Evolutionary conservation across 2,113 vertebrate genomes (phyloP).

Genomic region (Dicentrarchus labrax): DNA sequence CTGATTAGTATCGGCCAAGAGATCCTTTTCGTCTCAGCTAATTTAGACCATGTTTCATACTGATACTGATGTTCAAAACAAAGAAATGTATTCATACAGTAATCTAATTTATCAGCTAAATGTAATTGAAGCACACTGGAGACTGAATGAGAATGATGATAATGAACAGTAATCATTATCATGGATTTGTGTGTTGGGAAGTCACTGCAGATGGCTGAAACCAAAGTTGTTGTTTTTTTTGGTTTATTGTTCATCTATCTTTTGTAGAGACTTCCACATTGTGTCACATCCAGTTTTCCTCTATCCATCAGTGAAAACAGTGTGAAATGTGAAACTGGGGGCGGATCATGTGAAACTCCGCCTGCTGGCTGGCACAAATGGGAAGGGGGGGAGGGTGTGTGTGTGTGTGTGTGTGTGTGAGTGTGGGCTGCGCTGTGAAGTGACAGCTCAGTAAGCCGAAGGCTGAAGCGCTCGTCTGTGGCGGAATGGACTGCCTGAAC

Average conservation of each 20-base stretch:
- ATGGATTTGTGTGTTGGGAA: not conserved
- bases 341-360: constrained; percentile 55
- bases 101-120: not conserved
- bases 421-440: constrained; percentile 42
- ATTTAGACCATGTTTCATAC: not conserved
- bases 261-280: constrained; percentile 5
- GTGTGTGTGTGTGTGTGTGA: constrained; percentile 29
- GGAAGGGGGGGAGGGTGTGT: constrained; percentile 23
- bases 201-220: not conserved
- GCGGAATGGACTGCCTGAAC: constrained; percentile 63
- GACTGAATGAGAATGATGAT: not conserved
- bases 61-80: not conserved
- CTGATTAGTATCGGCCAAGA: not conserved
- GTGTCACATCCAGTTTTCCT: not conserved
- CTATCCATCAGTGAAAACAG: constrained; percentile 20
- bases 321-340: constrained; percentile 69
- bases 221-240: not conserved
- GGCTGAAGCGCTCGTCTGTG: constrained; percentile 56
- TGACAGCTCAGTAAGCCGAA: constrained; percentile 74
- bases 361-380: constrained; percentile 39
- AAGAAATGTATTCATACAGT: not conserved
- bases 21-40: not conserved
- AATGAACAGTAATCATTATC: not conserved
- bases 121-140: not conserved
- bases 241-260: not conserved